Evolutionary conservation across 2,888 invertebrate species (phyloP).

Genomic region (Philopedon plagiatum): DNA sequence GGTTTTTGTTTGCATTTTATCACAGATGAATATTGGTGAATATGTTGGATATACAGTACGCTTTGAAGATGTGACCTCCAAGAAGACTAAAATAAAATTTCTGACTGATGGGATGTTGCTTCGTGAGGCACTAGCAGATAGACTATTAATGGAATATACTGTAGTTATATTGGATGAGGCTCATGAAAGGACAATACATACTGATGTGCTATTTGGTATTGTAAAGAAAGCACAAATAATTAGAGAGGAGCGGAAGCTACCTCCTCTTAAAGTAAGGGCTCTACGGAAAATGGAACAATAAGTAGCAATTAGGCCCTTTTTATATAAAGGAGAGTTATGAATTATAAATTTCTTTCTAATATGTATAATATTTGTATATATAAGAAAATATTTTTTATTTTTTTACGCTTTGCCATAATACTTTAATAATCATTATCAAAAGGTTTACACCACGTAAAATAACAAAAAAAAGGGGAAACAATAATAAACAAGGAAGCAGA

Average conservation of each 20-base stretch:
- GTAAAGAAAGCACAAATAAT: constrained; percentile 89
- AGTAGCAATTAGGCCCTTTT: too few relatives aligned
- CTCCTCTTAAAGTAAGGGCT: constrained; percentile 79
- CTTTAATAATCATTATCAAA: too few relatives aligned
- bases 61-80: constrained; percentile 90
- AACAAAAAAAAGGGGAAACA: too few relatives aligned
- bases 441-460: too few relatives aligned
- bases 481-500: too few relatives aligned
- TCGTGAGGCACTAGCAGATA: constrained; percentile 89
- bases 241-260: constrained; percentile 74
- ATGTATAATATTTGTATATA: too few relatives aligned
- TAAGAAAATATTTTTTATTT: too few relatives aligned
- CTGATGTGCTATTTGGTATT: constrained; percentile 94
- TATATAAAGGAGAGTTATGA: too few relatives aligned
- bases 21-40: constrained; percentile 63
- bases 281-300: too few relatives aligned
- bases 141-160: constrained; percentile 82
- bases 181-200: constrained; percentile 94
- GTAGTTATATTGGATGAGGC: constrained; percentile 94
- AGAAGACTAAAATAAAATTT: constrained; percentile 88
- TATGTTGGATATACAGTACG: constrained; percentile 82
- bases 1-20: neutral
- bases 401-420: too few relatives aligned
- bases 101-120: constrained; percentile 96
- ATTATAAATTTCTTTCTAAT: too few relatives aligned